Conservation (phyloP, 2,113 vertebrate genomes). For the Corythornis madagascariensis region DNA sequence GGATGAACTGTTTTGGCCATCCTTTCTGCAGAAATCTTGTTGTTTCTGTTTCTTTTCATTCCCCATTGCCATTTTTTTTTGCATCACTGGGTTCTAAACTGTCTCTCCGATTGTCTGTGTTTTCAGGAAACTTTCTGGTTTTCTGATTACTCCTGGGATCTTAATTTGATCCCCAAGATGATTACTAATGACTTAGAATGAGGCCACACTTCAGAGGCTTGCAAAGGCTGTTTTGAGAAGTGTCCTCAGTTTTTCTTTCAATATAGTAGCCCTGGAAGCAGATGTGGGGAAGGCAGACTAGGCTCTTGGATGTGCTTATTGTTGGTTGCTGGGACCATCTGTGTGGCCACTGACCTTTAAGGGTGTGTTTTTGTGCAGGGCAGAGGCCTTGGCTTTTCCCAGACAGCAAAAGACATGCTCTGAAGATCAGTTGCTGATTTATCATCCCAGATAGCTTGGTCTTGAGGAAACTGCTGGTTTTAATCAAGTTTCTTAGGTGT, state of each 20-base stretch:
- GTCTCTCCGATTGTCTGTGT: background rate
- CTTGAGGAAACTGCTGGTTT: background rate
- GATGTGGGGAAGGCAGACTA: background rate
- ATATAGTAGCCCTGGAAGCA: background rate
- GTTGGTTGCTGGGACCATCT: background rate
- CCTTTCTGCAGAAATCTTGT: background rate
- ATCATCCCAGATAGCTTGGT: background rate
- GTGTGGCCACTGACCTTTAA: background rate
- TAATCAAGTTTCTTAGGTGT: background rate
- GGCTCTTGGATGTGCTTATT: background rate
- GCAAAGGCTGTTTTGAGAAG: background rate
- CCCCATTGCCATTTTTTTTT: background rate
- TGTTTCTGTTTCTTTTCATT: background rate
- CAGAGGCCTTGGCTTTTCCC: background rate
- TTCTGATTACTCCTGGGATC: background rate
- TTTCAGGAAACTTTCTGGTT: background rate
- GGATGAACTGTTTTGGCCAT: background rate
- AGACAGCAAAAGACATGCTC: background rate
- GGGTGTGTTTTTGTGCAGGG: background rate
- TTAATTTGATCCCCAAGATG: background rate
- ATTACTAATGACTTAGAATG: background rate
- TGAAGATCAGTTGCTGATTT: background rate
- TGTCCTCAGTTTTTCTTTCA: background rate
- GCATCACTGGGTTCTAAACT: background rate
- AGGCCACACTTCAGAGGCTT: background rate